These are phyloP conservation scores for Dryadula phaetusa DNA, from an alignment of 2,888 invertebrate genomes.

Conservation along the genomic window DNA sequence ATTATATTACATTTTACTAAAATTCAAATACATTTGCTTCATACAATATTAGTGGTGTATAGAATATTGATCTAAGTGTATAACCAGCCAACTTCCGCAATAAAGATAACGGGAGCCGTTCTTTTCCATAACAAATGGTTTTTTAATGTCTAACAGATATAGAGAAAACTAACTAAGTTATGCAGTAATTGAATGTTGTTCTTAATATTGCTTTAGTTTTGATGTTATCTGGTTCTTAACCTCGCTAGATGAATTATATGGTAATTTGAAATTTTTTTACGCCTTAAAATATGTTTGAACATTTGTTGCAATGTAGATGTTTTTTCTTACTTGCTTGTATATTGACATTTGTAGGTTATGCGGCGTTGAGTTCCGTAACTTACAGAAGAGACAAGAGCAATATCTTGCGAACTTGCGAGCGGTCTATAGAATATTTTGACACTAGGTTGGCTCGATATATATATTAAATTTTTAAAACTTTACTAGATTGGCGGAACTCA, in stretches of 20 bases:
- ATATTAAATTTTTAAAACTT: no score
- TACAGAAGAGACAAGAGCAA: no score
- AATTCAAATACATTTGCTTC: neutral
- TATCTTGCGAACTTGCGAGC: no score
- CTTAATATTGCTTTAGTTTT: constrained; percentile 34
- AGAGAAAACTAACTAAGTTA: constrained; percentile 45
- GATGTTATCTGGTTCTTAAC: constrained; percentile 26
- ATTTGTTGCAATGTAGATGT: no score
- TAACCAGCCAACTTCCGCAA: constrained; percentile 62
- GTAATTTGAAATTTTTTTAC: neutral
- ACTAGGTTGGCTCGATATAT: no score
- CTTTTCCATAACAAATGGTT: constrained; percentile 69
- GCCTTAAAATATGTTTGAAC: no score
- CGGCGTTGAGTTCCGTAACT: no score
- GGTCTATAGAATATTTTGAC: no score
- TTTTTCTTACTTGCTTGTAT: no score
- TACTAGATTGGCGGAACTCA: no score
- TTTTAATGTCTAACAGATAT: constrained; percentile 70
- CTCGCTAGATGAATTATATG: constrained; percentile 3
- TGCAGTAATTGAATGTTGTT: constrained; percentile 41
- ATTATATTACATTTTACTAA: constrained; percentile 1
- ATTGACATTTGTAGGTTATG: no score
- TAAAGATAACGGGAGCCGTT: constrained; percentile 75
- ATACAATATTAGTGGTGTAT: constrained; percentile 19
- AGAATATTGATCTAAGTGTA: constrained; percentile 43